These are phyloP conservation scores for Lycodopsis pacificus DNA, from an alignment of 2,797 vertebrate species.

Conservation along the genomic window DNA sequence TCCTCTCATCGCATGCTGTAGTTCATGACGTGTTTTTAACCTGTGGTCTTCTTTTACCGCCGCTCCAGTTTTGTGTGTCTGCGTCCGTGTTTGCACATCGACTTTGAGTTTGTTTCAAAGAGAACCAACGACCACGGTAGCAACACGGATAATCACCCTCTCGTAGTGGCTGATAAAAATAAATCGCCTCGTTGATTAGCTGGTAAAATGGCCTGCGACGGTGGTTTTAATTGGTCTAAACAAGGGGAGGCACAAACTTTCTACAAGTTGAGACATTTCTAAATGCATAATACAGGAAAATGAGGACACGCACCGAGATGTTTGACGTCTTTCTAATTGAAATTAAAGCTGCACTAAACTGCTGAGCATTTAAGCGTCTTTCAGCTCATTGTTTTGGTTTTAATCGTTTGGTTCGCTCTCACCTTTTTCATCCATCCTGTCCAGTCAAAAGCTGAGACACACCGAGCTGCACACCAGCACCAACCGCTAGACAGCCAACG, in stretches of 20 bases:
- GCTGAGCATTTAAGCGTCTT: neutral
- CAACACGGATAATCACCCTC: conserved; percentile 50
- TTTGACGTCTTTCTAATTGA: neutral
- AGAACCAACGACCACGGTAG: conserved; percentile 26
- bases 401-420: neutral
- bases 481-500: neutral
- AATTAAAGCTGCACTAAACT: neutral
- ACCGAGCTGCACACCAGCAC: neutral
- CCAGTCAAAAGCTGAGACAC: neutral
- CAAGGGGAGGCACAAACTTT: neutral
- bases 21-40: neutral
- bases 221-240: conserved; percentile 33
- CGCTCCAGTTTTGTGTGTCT: neutral
- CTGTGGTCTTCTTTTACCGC: conserved; percentile 3
- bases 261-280: conserved; percentile 7
- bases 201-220: conserved; percentile 27
- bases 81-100: neutral
- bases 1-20: conserved; percentile 1
- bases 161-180: conserved; percentile 41
- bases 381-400: neutral
- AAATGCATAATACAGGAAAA: neutral
- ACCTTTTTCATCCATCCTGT: too few relatives aligned
- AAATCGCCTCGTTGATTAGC: conserved; percentile 50
- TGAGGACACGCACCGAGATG: neutral
- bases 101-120: conserved; percentile 30